Evolutionary conservation across 1,140 invertebrate species (phyloP), one percentile per base, ranked within the genome.

Genomic region (Calephelis nemesis): DNA sequence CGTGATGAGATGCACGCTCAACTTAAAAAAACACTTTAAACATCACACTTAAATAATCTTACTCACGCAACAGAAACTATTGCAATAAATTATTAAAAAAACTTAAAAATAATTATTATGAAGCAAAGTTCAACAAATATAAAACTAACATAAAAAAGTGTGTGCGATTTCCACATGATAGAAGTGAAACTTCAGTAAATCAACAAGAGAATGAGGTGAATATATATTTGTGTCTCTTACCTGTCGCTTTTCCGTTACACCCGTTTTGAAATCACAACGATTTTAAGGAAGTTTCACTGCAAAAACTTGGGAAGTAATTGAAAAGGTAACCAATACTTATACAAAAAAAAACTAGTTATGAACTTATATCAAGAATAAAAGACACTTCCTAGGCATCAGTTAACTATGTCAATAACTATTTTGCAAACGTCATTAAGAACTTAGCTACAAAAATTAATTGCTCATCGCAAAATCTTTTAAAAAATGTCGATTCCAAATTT

Each of bases 31-130:
- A 30, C 30, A 5, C 65, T 65, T 19, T 60, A 65, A 68, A 71
- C 50, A 11, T 8, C 39, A 71, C 42, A 11, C 47, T 71, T 8
- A 71, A 67, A 64, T 2, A 64, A 13, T 58, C 65, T 8, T 71
- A 67, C n/a, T 45, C 30, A 9, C 15, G 70, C 9, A 67, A 71
- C n/a, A 63, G 70, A 52, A 71, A 71, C 8, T 71, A 54, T n/a
- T 71, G 70, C 13, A 71, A 58, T 15, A 64, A 64, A n/a, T 40
- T 71, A 11, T 8, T 71, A 30, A 71, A 67, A 64, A 70, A 62
- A 30, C 60, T 67, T 40, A 71, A 63, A 67, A 63, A 47, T 30
- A 49, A 62, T 11, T 71, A 67, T 63, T 49, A 67, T 42, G 64
- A 30, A 71, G 2, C 13, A 8, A 48, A 69, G 47, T 7, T 64